Percentiles rank a stretch among this genome's conserved stretches.
Conservation (phyloP, 2,113 vertebrate species). For the Ahaetulla prasina region DNA sequence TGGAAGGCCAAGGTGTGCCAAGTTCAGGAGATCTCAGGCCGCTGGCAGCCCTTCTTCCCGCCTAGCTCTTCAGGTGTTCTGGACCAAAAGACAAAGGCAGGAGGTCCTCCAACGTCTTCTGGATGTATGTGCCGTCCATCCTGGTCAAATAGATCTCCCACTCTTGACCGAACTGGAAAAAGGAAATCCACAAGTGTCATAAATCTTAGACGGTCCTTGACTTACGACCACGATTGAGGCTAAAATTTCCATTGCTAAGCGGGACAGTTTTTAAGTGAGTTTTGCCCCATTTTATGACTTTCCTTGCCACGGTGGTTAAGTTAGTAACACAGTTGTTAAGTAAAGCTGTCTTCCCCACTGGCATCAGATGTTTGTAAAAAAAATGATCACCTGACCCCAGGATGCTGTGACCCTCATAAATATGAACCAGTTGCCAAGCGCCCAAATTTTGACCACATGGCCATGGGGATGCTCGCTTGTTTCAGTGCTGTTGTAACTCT, state of each 20-base stretch:
- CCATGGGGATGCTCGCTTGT: too few species aligned
- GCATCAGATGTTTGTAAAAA: too few species aligned
- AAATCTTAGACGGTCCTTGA: not conserved
- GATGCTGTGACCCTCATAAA: too few species aligned
- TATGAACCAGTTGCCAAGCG: too few species aligned
- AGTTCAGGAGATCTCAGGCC: not conserved
- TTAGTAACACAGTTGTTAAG: not conserved
- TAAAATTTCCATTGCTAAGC: not conserved
- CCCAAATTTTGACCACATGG: too few species aligned
- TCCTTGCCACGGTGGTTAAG: not conserved
- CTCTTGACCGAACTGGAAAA: slow-evolving; percentile 79
- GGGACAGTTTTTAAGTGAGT: not conserved
- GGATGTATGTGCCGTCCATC: slow-evolving; percentile 67
- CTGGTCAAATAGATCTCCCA: slow-evolving; percentile 84
- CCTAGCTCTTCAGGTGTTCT: slow-evolving; percentile 69
- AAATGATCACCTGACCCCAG: too few species aligned
- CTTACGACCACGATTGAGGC: not conserved
- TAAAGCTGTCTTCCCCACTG: too few species aligned
- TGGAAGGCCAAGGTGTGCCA: not conserved
- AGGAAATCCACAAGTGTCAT: not conserved
- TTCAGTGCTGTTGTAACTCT: too few species aligned
- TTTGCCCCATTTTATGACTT: not conserved
- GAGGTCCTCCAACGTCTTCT: slow-evolving; percentile 76
- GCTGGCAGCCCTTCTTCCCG: not conserved
- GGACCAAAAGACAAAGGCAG: slow-evolving; percentile 86